Percentiles rank a stretch among this genome's conserved stretches.
Evolutionary conservation across 2,797 vertebrate species (phyloP).

Genomic region (Pseudocheirus occidentalis): DNA sequence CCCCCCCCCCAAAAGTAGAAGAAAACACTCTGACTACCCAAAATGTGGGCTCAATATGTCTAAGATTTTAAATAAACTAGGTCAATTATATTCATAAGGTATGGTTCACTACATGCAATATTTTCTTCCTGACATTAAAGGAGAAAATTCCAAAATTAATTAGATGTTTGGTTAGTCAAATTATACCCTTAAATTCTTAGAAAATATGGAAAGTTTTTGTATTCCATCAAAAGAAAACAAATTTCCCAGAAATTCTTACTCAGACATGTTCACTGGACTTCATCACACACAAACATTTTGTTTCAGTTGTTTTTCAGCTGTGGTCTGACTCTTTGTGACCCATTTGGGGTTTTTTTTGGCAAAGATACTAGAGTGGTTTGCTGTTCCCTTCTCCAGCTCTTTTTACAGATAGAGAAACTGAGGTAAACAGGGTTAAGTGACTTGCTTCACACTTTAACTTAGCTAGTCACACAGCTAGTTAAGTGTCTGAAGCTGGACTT

Average conservation of each 20-base stretch:
- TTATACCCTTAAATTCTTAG: slow-evolving; percentile 14
- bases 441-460: too few relatives aligned
- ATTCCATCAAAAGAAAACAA: background rate
- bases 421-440: background rate
- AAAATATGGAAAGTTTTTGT: background rate
- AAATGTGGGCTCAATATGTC: slow-evolving; percentile 13
- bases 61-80: slow-evolving; percentile 40
- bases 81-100: background rate
- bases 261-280: slow-evolving; percentile 32
- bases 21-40: slow-evolving; percentile 4
- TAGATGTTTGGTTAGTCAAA: slow-evolving; percentile 31
- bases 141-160: slow-evolving; percentile 36
- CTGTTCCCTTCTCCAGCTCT: background rate
- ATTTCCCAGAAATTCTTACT: slow-evolving; percentile 45
- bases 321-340: background rate
- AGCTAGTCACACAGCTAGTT: background rate
- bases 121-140: slow-evolving; percentile 54
- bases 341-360: background rate
- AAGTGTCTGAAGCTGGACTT: background rate
- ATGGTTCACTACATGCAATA: slow-evolving; percentile 12
- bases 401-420: background rate
- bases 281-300: background rate
- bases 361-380: too few relatives aligned
- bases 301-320: background rate
- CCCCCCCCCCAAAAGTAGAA: background rate